These are phyloP conservation scores for Brachyalestes nurse DNA, from an alignment of 2,797 vertebrate genomes.

Conservation along the genomic window DNA sequence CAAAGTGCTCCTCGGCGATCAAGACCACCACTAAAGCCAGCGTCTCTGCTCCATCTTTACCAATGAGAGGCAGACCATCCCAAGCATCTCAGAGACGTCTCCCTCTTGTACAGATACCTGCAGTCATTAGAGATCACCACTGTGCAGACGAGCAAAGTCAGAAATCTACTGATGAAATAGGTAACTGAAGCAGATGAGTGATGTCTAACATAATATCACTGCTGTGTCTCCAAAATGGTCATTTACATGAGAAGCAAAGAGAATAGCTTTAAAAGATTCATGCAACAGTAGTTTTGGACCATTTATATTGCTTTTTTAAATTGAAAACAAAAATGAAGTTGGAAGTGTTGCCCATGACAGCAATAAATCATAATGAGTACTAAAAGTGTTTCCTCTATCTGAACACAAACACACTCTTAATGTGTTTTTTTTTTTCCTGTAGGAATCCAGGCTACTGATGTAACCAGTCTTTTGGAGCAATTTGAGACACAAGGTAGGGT, in stretches of 20 bases:
- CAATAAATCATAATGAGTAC: too few species aligned
- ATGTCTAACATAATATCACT: not conserved
- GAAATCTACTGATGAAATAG: conserved; percentile 78
- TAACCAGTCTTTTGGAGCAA: conserved; percentile 93
- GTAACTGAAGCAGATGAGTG: conserved; percentile 62
- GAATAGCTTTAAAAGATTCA: too few species aligned
- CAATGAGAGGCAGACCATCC: not conserved
- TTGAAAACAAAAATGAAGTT: too few species aligned
- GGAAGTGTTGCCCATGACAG: too few species aligned
- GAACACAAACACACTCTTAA: not conserved
- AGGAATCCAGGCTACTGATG: conserved; percentile 93
- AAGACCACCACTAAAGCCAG: not conserved
- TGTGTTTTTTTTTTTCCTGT: not conserved
- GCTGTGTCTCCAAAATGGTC: too few species aligned
- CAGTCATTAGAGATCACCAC: conserved; percentile 44
- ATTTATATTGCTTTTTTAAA: too few species aligned
- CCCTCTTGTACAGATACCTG: conserved; percentile 14
- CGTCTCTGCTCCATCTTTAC: conserved; percentile 1
- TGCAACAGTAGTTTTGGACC: too few species aligned
- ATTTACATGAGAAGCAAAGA: too few species aligned
- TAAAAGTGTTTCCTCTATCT: too few species aligned
- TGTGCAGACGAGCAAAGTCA: conserved; percentile 67
- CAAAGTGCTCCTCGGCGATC: not conserved
- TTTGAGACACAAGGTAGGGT: conserved; percentile 93
- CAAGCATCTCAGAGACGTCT: not conserved